phyloP scores from a whole-genome alignment of 2,113 vertebrate genomes.

The Patagioenas fasciata region DNA sequence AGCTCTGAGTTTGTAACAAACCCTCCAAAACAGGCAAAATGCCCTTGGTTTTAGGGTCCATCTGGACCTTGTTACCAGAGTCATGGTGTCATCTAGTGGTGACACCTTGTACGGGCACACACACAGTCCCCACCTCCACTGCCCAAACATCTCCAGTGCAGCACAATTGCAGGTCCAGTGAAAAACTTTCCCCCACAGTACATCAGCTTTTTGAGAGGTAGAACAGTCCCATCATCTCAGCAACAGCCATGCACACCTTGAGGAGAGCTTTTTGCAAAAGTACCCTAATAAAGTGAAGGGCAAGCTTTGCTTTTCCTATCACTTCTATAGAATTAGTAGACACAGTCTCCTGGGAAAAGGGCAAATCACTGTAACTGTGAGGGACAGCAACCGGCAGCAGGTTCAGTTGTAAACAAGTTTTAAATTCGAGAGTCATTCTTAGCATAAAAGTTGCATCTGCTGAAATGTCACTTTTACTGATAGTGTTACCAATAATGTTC shows the following conservation, averaged over 20 bases:
- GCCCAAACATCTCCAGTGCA: fast-evolving
- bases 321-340: background rate
- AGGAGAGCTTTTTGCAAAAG: background rate
- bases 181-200: background rate
- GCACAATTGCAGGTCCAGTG: background rate
- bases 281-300: background rate
- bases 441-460: background rate
- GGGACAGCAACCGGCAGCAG: background rate
- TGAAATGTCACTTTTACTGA: background rate
- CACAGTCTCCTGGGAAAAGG: background rate
- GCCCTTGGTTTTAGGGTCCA: background rate
- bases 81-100: conserved; percentile 46
- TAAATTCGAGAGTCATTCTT: background rate
- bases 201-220: background rate
- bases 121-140: background rate
- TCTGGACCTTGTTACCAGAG: background rate
- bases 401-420: background rate
- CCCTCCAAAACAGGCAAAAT: background rate
- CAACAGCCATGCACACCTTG: fast-evolving
- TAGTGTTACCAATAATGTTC: background rate
- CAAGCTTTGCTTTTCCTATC: background rate
- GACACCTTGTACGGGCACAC: background rate
- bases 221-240: background rate
- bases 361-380: background rate
- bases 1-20: background rate